phyloP scores from a whole-genome alignment of 2,797 vertebrate species.

The Macropus fuliginosus region DNA sequence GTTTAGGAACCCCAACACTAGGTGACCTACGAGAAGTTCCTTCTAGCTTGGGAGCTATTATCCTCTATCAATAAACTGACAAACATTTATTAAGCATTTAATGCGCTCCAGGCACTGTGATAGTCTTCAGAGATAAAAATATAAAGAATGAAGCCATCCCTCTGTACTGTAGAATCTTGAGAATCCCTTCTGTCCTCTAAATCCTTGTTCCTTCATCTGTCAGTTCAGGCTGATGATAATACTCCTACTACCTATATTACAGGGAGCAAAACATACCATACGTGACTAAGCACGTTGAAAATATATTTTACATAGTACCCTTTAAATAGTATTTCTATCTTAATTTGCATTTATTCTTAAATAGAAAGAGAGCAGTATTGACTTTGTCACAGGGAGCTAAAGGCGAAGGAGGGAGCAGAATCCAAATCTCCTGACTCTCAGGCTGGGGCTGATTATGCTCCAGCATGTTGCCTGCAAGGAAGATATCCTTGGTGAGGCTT shows the following conservation, averaged over 20 bases:
- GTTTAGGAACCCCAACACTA: not conserved
- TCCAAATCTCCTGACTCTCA: not conserved
- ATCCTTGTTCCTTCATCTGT: not conserved
- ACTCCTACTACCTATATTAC: not conserved
- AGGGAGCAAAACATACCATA: not conserved
- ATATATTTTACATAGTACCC: not conserved
- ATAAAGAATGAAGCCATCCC: not conserved
- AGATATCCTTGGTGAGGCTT: not conserved
- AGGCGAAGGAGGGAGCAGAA: not conserved
- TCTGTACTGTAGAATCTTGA: not conserved
- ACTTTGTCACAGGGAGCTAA: not conserved
- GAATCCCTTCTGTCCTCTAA: not conserved
- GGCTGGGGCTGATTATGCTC: not conserved
- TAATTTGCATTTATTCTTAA: not conserved
- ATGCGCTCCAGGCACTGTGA: not conserved
- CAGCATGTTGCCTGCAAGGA: not conserved
- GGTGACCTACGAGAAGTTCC: not conserved
- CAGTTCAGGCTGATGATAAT: not conserved
- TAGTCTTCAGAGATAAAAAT: not conserved
- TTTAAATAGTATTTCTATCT: not conserved
- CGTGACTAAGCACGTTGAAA: not conserved
- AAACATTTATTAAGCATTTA: not conserved
- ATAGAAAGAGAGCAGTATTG: not conserved
- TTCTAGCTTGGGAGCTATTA: not conserved
- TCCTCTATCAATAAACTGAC: not conserved